phyloP scores from a whole-genome alignment of 2,888 invertebrate species.

The Pimpla rufipes region DNA sequence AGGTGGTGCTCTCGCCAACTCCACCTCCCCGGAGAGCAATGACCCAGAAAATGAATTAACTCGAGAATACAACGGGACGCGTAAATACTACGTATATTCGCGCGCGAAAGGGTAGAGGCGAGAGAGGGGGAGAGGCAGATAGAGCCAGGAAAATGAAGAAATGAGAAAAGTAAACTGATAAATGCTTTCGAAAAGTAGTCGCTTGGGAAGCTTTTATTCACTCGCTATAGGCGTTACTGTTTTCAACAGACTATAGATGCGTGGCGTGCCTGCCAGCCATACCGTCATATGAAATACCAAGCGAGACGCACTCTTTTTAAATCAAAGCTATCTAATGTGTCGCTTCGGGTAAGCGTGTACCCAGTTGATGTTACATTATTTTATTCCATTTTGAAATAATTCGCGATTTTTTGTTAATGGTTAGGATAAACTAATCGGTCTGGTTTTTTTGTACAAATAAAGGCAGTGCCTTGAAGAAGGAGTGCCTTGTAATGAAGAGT shows the following conservation, averaged over 20 bases:
- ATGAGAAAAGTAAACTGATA: constrained; percentile 57
- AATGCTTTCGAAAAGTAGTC: constrained; percentile 66
- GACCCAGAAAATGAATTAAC: constrained; percentile 72
- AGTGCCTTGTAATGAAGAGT: too few relatives aligned
- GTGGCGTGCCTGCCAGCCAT: neutral
- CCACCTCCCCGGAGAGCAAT: constrained; percentile 68
- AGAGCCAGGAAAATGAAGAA: constrained; percentile 20
- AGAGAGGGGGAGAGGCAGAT: constrained; percentile 1
- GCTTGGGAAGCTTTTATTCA: constrained; percentile 58
- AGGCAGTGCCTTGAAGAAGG: too few relatives aligned
- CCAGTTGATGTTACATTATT: too few relatives aligned
- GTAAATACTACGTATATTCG: constrained; percentile 64
- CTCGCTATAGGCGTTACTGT: constrained; percentile 8
- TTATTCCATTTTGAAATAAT: too few relatives aligned
- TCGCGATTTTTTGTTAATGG: too few relatives aligned
- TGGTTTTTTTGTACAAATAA: too few relatives aligned
- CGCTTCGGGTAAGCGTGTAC: too few relatives aligned
- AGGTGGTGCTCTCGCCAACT: constrained; percentile 54
- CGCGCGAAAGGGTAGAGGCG: neutral
- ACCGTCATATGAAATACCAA: neutral
- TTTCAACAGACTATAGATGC: constrained; percentile 6
- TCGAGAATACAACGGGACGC: constrained; percentile 66
- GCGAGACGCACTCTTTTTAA: neutral
- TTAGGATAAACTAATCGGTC: too few relatives aligned
- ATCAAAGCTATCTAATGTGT: neutral